Base-by-base conservation (phyloP, 2,113 vertebrate genomes). In the Stegastes partitus region DNA sequence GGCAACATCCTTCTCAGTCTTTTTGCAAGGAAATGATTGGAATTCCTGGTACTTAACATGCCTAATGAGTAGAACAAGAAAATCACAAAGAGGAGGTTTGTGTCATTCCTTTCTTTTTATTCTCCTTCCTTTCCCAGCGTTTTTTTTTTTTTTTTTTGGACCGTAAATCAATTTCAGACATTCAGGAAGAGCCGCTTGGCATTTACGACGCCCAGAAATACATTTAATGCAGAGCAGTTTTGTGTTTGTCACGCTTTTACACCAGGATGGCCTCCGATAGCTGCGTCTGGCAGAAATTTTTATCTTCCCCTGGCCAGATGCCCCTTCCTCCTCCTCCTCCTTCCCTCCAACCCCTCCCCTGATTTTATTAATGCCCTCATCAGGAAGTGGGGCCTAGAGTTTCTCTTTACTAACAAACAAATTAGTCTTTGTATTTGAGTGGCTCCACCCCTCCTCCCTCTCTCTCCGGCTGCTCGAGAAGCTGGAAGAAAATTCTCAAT, bases 371-470 rank as follows among this genome's bases (percentile, higher is more conserved):
- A 93, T 94, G 93, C 87, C 83, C 88, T 87, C 85, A 89, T 91
- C 91, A 92, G 93, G 92, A 95, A 94, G 87, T 88, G 84, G 85
- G 67, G 83, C 88, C 89, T 69, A 90, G 88, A 93, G 91, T 94
- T 93, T 94, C 90, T 94, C 90, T 95, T 94, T 93, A 92, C 91
- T 83, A 94, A 94, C 93, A 94, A 94, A 95, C 94, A 95, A 94
- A 94, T 95, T 94, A 94, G 92, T 88, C 93, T 94, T 94, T 95
- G 94, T 94, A 84, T 93, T 90, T 50, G 82, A 88, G 89, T 88
- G 73, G 87, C 88, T 91, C 88, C 91, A 77, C 86, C 90, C 91
- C 80, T 83, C 89, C 89, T 87, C 89, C 82, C 76, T 61, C 80
- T 79, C 84, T 65, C 87, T 73, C 81, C 72, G 85, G 76, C 90